phyloP scores from a whole-genome alignment of 2,113 vertebrate genomes.

The Bubalus kerabau region DNA sequence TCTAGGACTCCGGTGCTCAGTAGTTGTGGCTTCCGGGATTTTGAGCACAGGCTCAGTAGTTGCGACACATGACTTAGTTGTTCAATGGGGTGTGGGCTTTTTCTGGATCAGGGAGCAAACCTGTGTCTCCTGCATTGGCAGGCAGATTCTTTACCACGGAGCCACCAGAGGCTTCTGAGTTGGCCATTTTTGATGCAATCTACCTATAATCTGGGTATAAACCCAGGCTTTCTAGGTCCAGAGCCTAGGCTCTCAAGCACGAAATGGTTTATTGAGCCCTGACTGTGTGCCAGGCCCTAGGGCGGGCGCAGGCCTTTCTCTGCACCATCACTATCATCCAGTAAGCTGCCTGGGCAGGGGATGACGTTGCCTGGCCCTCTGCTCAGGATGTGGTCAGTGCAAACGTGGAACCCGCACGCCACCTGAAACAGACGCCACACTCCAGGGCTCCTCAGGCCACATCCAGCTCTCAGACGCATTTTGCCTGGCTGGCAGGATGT shows the following conservation, averaged over 20 bases:
- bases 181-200: background rate
- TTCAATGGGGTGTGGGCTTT: background rate
- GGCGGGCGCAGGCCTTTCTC: background rate
- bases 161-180: background rate
- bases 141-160: background rate
- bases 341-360: background rate
- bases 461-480: background rate
- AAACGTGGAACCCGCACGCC: fast-evolving
- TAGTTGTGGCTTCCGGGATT: background rate
- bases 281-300: background rate
- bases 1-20: background rate
- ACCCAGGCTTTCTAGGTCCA: background rate
- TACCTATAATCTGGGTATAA: background rate
- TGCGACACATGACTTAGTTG: background rate
- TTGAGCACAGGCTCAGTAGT: background rate
- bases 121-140: background rate
- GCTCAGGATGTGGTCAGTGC: background rate
- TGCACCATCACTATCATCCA: background rate
- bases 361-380: background rate
- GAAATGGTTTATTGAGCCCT: background rate
- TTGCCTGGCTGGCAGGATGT: background rate
- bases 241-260: background rate
- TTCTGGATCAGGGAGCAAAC: background rate
- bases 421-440: background rate
- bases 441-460: background rate